Conservation (phyloP, 2,797 vertebrate genomes). For the Melanotaenia pygmaea region DNA sequence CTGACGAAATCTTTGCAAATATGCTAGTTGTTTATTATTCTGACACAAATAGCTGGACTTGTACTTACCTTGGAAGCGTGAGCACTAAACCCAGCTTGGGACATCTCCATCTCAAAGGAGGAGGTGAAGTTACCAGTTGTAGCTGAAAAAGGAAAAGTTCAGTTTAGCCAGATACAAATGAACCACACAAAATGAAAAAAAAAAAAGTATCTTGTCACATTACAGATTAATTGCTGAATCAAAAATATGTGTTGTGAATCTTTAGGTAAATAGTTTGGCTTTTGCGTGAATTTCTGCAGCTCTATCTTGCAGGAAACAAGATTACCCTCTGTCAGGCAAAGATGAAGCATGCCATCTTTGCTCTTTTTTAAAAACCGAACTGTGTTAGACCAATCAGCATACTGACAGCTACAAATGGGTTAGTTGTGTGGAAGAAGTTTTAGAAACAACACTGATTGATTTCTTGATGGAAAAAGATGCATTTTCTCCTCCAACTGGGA, state of each 20-base stretch:
- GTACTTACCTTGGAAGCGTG: conserved; percentile 89
- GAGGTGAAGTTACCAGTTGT: conserved; percentile 89
- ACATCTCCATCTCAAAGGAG: conserved; percentile 98
- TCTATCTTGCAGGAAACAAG: background rate
- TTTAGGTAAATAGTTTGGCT: background rate
- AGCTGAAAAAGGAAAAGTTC: conserved; percentile 75
- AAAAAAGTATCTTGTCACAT: background rate
- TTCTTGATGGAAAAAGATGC: too few species aligned
- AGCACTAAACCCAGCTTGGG: conserved; percentile 94
- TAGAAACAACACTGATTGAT: too few species aligned
- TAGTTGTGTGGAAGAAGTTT: too few species aligned
- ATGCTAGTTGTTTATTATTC: background rate
- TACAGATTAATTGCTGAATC: background rate
- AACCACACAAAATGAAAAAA: conserved; percentile 2
- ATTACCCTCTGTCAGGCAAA: too few species aligned
- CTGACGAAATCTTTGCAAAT: background rate
- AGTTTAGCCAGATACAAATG: conserved; percentile 3
- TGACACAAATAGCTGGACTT: conserved; percentile 8
- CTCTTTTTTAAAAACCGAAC: too few species aligned
- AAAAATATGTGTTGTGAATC: background rate
- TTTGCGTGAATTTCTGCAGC: conserved; percentile 1
- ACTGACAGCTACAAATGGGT: too few species aligned
- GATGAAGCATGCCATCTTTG: too few species aligned
- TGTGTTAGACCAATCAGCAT: too few species aligned
- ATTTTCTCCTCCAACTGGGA: too few species aligned